A percentile compares a stretch with the other conserved stretches of the same genome.
Conservation (phyloP, 2,888 invertebrate species). For the Anthrax anthrax region DNA sequence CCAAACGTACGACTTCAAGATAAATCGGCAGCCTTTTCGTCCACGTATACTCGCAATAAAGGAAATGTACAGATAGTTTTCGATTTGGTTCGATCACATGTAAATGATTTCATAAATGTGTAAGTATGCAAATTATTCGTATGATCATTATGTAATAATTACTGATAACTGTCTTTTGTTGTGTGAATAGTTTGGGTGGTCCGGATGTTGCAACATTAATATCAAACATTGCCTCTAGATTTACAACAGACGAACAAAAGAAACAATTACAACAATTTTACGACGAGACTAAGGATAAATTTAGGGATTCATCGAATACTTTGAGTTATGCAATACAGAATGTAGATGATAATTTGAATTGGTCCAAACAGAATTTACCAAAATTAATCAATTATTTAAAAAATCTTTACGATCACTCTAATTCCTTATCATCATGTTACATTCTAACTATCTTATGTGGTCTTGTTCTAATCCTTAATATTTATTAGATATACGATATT, state of each 20-base stretch:
- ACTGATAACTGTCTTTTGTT: not conserved
- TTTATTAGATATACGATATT: too few relatives aligned
- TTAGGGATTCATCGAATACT: conserved; percentile 20
- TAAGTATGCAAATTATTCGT: conserved; percentile 16
- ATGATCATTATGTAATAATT: too few relatives aligned
- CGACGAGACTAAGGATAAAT: conserved; percentile 15
- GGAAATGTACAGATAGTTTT: conserved; percentile 41
- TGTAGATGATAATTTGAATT: conserved; percentile 24
- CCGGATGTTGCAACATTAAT: conserved; percentile 24
- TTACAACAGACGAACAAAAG: conserved; percentile 22
- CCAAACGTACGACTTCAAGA: conserved; percentile 29
- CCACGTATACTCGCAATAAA: conserved; percentile 40
- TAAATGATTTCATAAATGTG: conserved; percentile 19
- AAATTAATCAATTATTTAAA: not conserved
- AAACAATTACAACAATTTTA: conserved; percentile 20
- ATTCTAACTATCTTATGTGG: too few relatives aligned
- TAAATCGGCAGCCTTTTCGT: conserved; percentile 26
- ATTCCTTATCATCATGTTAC: too few relatives aligned
- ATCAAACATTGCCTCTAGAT: conserved; percentile 25
- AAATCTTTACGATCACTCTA: too few relatives aligned
- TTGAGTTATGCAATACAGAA: conserved; percentile 19
- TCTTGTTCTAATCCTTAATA: too few relatives aligned
- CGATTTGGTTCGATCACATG: conserved; percentile 29
- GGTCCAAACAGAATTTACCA: conserved; percentile 21
- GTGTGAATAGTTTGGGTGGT: conserved; percentile 21